Conservation (phyloP, 2,113 vertebrate species). For the Xenopus borealis region DNA sequence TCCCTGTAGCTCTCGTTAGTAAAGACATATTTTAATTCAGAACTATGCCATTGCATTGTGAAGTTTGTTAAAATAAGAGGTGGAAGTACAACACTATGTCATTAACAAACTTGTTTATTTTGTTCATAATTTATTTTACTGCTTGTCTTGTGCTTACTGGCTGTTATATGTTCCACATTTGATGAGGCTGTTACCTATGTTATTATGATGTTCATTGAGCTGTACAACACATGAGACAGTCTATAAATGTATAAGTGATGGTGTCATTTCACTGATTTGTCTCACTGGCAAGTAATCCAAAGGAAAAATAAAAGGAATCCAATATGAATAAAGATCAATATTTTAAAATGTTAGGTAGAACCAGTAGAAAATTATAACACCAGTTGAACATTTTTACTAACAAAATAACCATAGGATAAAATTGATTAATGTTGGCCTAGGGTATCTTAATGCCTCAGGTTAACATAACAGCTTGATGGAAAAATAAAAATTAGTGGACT, state of each 20-base stretch:
- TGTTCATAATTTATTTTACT: conserved; percentile 42
- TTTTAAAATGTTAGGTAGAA: too few species aligned
- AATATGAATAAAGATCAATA: too few species aligned
- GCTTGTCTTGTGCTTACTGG: conserved; percentile 28
- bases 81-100: conserved; percentile 25
- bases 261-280: conserved; percentile 30
- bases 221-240: conserved; percentile 30
- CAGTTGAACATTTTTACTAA: too few species aligned
- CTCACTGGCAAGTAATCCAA: conserved; percentile 12
- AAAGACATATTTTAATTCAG: not conserved
- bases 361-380: too few species aligned
- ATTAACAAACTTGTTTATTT: conserved; percentile 40
- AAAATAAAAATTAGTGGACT: too few species aligned
- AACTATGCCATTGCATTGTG: not conserved
- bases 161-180: conserved; percentile 31
- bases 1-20: not conserved
- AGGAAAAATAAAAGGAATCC: not conserved
- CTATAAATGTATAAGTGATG: conserved; percentile 41
- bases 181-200: conserved; percentile 40
- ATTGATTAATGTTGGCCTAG: too few species aligned
- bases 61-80: conserved; percentile 8
- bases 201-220: conserved; percentile 44
- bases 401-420: too few species aligned
- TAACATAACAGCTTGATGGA: too few species aligned
- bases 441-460: too few species aligned